Evolutionary conservation across 2,113 vertebrate species (phyloP).

Genomic region (Phodopus roborovskii): DNA sequence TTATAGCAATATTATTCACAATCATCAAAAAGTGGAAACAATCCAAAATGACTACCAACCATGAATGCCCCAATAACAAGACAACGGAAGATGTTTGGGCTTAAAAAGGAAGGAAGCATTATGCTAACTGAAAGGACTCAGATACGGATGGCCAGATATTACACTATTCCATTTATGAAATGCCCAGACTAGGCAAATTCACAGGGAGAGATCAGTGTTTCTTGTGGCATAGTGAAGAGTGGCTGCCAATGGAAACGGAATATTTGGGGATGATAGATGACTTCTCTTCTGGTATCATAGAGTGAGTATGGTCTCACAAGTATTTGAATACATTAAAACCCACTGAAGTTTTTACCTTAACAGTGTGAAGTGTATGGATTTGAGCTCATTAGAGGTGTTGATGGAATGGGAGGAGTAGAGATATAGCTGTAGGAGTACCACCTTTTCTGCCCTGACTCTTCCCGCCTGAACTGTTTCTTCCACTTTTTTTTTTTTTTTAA

Average conservation of each 20-base stretch:
- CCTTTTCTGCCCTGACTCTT: background rate
- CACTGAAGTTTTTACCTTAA: background rate
- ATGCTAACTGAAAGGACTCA: background rate
- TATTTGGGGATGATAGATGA: background rate
- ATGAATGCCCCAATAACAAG: background rate
- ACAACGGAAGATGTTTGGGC: background rate
- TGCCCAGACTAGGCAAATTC: background rate
- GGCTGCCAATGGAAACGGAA: background rate
- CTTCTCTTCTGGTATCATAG: background rate
- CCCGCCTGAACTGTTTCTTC: background rate
- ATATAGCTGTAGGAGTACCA: background rate
- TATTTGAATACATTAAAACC: background rate
- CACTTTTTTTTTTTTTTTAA: background rate
- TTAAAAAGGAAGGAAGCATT: background rate
- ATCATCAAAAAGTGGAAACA: background rate
- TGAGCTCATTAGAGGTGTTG: background rate
- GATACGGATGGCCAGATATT: background rate
- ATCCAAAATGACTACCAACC: background rate
- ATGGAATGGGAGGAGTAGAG: background rate
- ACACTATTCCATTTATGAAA: background rate
- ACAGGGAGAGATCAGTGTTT: background rate
- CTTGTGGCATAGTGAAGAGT: background rate
- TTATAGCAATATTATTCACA: background rate
- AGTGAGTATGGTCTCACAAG: background rate
- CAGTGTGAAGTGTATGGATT: background rate